A percentile compares a stretch with the other conserved stretches of the same genome.
phyloP scores from a whole-genome alignment of 1,140 invertebrate species.

The Drosophila elegans region DNA sequence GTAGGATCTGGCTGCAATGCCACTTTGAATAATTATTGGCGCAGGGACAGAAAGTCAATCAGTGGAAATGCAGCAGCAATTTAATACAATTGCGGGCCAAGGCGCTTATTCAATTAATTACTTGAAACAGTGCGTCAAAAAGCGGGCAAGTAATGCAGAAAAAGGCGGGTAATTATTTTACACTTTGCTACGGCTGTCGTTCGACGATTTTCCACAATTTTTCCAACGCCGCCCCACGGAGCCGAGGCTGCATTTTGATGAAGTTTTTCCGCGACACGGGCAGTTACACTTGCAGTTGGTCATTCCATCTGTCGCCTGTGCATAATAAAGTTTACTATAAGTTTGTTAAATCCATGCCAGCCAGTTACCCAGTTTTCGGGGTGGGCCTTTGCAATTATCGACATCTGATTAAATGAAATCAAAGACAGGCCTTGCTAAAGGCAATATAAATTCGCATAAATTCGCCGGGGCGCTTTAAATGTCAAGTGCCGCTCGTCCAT shows the following conservation, averaged over 20 bases:
- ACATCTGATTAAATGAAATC: constrained; percentile 70
- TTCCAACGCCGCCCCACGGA: neutral
- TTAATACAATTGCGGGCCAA: constrained; percentile 75
- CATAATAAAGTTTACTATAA: constrained; percentile 69
- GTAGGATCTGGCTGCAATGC: constrained; percentile 19
- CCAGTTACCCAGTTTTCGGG: constrained; percentile 20
- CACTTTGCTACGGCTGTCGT: constrained; percentile 62
- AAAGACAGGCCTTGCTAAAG: constrained; percentile 44
- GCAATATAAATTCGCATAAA: constrained; percentile 62
- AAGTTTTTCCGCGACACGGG: constrained; percentile 48
- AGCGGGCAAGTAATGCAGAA: constrained; percentile 52
- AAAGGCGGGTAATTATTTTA: constrained; percentile 77
- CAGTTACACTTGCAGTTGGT: constrained; percentile 26
- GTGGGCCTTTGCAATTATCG: constrained; percentile 45
- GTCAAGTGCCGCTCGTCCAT: constrained; percentile 62
- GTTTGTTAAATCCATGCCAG: constrained; percentile 51
- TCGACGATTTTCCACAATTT: constrained; percentile 12
- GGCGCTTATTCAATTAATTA: constrained; percentile 81
- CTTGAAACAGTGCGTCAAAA: constrained; percentile 68
- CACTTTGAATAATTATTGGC: constrained; percentile 62
- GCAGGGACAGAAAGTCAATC: constrained; percentile 70
- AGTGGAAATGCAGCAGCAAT: constrained; percentile 67
- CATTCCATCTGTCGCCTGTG: constrained; percentile 57
- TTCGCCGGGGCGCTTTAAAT: constrained; percentile 43
- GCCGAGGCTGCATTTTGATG: constrained; percentile 56